Conservation (phyloP, 2,113 vertebrate species). For the Cromileptes altivelis region DNA sequence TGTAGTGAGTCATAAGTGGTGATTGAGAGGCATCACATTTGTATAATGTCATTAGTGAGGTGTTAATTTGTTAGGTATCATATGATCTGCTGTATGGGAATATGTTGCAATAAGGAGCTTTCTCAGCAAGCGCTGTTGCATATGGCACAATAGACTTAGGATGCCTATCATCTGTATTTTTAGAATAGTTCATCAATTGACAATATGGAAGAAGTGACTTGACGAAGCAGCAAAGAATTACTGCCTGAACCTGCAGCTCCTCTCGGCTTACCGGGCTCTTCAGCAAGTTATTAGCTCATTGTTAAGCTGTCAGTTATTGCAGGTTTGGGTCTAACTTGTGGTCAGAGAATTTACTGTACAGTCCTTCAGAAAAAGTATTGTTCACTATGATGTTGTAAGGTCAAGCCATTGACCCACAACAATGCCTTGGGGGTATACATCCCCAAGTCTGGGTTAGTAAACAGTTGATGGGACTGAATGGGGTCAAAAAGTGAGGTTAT, state of each 20-base stretch:
- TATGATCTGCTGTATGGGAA: too few relatives aligned
- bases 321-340: background rate
- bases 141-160: background rate
- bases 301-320: background rate
- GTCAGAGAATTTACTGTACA: slow-evolving; percentile 6
- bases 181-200: background rate
- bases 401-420: slow-evolving; percentile 47
- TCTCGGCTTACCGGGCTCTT: too few relatives aligned
- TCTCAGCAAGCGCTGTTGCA: background rate
- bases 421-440: slow-evolving; percentile 40
- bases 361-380: slow-evolving; percentile 11
- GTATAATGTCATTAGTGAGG: too few relatives aligned
- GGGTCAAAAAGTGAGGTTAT: slow-evolving; percentile 63
- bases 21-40: too few relatives aligned
- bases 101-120: background rate
- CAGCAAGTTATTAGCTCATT: background rate
- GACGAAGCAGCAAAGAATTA: background rate
- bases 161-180: background rate
- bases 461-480: slow-evolving; percentile 64
- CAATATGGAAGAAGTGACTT: background rate
- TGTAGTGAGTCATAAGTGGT: too few relatives aligned
- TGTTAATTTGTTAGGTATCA: too few relatives aligned
- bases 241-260: background rate
- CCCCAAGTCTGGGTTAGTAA: slow-evolving; percentile 32
- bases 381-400: slow-evolving; percentile 21